These are phyloP conservation scores for Papilio elwesi DNA, from an alignment of 2,888 invertebrate species.

Conservation along the genomic window DNA sequence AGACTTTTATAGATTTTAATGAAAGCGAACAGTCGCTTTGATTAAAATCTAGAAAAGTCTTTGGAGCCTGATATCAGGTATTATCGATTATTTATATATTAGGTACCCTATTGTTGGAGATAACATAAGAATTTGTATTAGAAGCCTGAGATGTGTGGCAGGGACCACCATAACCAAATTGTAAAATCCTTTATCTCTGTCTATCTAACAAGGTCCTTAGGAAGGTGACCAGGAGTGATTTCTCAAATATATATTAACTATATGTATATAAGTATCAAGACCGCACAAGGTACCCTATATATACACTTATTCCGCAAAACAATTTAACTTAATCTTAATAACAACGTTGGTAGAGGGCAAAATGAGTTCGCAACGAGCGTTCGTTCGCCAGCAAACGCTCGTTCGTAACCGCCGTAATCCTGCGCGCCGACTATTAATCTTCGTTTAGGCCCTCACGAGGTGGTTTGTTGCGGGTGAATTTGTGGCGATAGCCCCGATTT, in stretches of 20 bases:
- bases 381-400: slow-evolving; percentile 54
- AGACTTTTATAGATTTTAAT: no score
- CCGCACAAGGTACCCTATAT: slow-evolving; percentile 2
- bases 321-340: slow-evolving; percentile 33
- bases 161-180: no score
- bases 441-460: slow-evolving; percentile 71
- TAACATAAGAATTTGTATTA: no score
- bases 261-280: neutral
- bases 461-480: slow-evolving; percentile 78
- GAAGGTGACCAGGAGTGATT: neutral
- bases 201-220: neutral
- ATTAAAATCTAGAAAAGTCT: no score
- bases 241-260: no score
- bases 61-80: no score
- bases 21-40: no score
- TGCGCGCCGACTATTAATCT: slow-evolving; percentile 74
- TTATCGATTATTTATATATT: no score
- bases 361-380: slow-evolving; percentile 33
- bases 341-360: slow-evolving; percentile 22
- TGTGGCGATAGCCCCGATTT: slow-evolving; percentile 76
- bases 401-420: slow-evolving; percentile 70
- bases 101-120: no score
- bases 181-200: neutral
- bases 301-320: slow-evolving; percentile 9
- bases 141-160: no score